Conservation (phyloP, 1,140 invertebrate genomes). For the Plutomurus gul region DNA sequence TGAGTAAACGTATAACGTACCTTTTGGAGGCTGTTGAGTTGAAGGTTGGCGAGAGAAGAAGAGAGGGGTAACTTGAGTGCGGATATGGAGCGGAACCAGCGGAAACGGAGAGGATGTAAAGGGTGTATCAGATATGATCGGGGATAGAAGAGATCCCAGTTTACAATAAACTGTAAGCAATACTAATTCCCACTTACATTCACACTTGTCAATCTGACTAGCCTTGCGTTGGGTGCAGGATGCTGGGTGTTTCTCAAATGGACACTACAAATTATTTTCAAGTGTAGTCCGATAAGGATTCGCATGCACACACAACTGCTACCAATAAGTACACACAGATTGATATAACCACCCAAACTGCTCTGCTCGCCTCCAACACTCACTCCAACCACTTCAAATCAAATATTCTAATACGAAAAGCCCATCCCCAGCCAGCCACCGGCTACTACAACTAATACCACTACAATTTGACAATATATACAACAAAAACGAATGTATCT, state of each 20-base stretch:
- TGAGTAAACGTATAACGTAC: neutral
- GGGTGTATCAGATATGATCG: slow-evolving; percentile 22
- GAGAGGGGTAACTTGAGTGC: slow-evolving; percentile 10
- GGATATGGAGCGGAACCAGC: slow-evolving; percentile 12
- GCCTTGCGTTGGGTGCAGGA: slow-evolving; percentile 19
- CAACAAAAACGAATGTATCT: no score
- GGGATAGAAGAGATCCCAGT: neutral
- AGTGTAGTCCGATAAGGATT: neutral
- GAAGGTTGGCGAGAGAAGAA: neutral
- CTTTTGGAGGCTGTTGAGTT: neutral
- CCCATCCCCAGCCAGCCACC: no score
- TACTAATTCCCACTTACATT: neutral
- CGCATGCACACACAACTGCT: no score
- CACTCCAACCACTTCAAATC: no score
- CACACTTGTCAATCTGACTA: neutral
- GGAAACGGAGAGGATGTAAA: slow-evolving; percentile 22
- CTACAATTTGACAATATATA: no score
- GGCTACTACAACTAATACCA: no score
- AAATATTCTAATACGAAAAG: no score
- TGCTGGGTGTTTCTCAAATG: neutral
- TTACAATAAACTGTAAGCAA: neutral
- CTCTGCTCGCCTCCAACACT: no score
- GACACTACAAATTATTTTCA: neutral
- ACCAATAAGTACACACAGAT: no score
- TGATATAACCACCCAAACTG: no score